These are phyloP conservation scores for Trachops cirrhosus DNA, from an alignment of 2,797 vertebrate genomes.

Conservation along the genomic window DNA sequence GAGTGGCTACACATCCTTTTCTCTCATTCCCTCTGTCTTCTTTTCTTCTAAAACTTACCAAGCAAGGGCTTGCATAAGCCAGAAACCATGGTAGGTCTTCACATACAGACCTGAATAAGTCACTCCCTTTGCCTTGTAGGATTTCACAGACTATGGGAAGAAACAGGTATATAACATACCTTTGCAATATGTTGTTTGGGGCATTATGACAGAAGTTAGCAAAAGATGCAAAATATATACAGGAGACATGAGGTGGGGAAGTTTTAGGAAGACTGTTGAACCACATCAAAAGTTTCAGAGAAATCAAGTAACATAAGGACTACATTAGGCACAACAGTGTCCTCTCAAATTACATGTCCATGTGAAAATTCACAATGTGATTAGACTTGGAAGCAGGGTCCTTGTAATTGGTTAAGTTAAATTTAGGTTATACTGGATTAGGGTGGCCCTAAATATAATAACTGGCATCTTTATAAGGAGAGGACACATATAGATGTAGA, in stretches of 20 bases:
- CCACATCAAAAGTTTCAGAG: not conserved
- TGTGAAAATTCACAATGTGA: not conserved
- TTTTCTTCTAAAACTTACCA: not conserved
- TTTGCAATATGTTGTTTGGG: not conserved
- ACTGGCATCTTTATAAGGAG: not conserved
- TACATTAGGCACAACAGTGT: not conserved
- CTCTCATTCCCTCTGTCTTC: not conserved
- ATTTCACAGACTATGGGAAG: not conserved
- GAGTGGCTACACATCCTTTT: too few species aligned
- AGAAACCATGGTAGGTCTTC: not conserved
- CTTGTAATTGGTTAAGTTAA: not conserved
- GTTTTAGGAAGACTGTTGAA: not conserved
- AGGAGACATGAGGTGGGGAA: not conserved
- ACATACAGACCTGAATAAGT: not conserved
- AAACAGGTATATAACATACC: not conserved
- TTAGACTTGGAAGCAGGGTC: not conserved
- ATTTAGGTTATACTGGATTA: not conserved
- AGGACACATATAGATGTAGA: not conserved
- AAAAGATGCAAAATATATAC: not conserved
- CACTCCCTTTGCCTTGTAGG: not conserved
- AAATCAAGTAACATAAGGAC: not conserved
- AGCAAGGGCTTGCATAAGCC: not conserved
- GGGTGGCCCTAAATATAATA: not conserved
- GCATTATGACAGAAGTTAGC: not conserved
- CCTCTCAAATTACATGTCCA: not conserved